Conservation (phyloP, 2,113 vertebrate genomes). For the Tricholaema leucomelas region DNA sequence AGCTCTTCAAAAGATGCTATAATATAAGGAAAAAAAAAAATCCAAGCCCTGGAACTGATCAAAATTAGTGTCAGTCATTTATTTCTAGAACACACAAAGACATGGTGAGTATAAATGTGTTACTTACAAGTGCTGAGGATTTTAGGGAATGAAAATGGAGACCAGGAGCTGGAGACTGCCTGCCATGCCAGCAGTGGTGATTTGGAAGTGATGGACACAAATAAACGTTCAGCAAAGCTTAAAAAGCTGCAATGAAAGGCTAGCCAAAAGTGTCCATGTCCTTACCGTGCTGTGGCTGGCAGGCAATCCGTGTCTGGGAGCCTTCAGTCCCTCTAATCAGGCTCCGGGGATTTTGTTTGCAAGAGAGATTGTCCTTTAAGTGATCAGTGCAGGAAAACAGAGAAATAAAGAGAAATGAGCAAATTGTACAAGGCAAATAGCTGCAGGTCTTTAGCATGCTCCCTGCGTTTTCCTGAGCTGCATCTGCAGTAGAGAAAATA, state of each 20-base stretch:
- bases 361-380: constrained; percentile 71
- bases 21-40: constrained; percentile 3
- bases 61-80: constrained; percentile 53
- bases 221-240: constrained; percentile 66
- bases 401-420: constrained; percentile 64
- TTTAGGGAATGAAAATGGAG: constrained; percentile 79
- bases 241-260: constrained; percentile 56
- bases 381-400: constrained; percentile 69
- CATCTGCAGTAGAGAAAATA: constrained; percentile 80
- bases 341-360: constrained; percentile 73
- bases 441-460: constrained; percentile 78
- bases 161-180: constrained; percentile 67
- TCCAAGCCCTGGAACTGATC: not conserved
- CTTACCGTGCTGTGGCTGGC: constrained; percentile 77
- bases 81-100: constrained; percentile 57
- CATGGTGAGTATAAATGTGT: constrained; percentile 52
- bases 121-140: constrained; percentile 78
- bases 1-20: not conserved
- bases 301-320: constrained; percentile 75
- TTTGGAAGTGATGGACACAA: constrained; percentile 74
- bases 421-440: constrained; percentile 73
- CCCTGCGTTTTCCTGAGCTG: constrained; percentile 77
- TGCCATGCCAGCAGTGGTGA: constrained; percentile 77
- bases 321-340: constrained; percentile 71
- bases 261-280: constrained; percentile 64